Percentiles rank a stretch among this genome's conserved stretches.
Evolutionary conservation across 1,140 invertebrate genomes (phyloP).

Genomic region (Cydia strobilella): DNA sequence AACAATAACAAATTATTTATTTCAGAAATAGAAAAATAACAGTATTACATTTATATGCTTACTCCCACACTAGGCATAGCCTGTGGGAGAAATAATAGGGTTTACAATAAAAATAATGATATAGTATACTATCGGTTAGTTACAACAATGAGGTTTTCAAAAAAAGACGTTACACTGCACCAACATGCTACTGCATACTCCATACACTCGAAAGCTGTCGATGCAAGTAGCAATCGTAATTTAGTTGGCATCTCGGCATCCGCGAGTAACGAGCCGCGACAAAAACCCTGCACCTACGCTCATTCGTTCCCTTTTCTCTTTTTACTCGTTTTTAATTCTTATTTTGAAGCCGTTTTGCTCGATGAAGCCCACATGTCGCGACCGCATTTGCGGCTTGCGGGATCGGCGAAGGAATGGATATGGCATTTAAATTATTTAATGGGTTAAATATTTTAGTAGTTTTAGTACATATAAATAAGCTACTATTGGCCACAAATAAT

Average conservation of each 20-base stretch:
- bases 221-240: conserved; percentile 44
- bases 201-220: background rate
- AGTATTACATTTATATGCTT: too few species aligned
- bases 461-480: too few species aligned
- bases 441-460: background rate
- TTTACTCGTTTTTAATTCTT: conserved; percentile 49
- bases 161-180: too few species aligned
- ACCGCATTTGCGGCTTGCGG: conserved; percentile 39
- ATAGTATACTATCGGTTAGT: too few species aligned
- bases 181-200: background rate
- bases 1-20: too few species aligned
- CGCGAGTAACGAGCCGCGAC: conserved; percentile 61
- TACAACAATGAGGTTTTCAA: too few species aligned
- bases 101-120: too few species aligned
- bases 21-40: too few species aligned
- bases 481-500: too few species aligned
- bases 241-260: conserved; percentile 55
- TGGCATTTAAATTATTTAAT: background rate
- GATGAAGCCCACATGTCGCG: conserved; percentile 56
- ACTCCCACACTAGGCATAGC: too few species aligned
- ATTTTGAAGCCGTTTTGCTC: conserved; percentile 56
- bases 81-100: too few species aligned
- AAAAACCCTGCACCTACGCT: conserved; percentile 46
- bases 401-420: conserved; percentile 50
- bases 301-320: conserved; percentile 42